These are phyloP conservation scores for Formica exsecta DNA, from an alignment of 1,140 invertebrate genomes.

Conservation along the genomic window DNA sequence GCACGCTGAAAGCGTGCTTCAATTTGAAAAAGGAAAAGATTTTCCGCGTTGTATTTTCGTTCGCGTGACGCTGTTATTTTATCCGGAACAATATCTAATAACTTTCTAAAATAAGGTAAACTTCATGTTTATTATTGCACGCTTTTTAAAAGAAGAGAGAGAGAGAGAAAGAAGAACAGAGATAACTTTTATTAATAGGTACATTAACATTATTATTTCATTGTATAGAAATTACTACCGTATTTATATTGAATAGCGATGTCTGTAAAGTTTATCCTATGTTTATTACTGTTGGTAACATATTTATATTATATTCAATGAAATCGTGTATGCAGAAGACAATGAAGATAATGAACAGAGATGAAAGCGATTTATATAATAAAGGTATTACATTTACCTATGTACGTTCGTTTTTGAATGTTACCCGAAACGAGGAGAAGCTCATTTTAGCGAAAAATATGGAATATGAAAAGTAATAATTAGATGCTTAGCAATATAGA, in stretches of 20 bases:
- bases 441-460: slow-evolving; percentile 15
- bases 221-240: background rate
- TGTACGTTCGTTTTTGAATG: background rate
- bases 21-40: slow-evolving; percentile 32
- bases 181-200: background rate
- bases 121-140: background rate
- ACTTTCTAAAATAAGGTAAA: background rate
- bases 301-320: background rate
- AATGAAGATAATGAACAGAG: slow-evolving; percentile 14
- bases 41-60: slow-evolving; percentile 5
- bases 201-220: background rate
- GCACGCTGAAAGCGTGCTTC: slow-evolving; percentile 37
- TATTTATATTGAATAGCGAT: slow-evolving; percentile 1
- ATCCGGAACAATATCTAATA: background rate
- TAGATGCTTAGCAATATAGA: slow-evolving; percentile 21
- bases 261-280: background rate
- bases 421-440: background rate
- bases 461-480: slow-evolving; percentile 46
- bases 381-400: background rate
- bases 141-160: too few relatives aligned
- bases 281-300: background rate
- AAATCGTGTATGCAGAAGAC: background rate
- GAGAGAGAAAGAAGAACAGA: background rate
- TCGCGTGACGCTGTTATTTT: background rate
- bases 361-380: slow-evolving; percentile 14